A percentile compares a stretch with the other conserved stretches of the same genome.
phyloP scores from a whole-genome alignment of 2,888 invertebrate genomes.

The Gandaritis pyraliata region DNA sequence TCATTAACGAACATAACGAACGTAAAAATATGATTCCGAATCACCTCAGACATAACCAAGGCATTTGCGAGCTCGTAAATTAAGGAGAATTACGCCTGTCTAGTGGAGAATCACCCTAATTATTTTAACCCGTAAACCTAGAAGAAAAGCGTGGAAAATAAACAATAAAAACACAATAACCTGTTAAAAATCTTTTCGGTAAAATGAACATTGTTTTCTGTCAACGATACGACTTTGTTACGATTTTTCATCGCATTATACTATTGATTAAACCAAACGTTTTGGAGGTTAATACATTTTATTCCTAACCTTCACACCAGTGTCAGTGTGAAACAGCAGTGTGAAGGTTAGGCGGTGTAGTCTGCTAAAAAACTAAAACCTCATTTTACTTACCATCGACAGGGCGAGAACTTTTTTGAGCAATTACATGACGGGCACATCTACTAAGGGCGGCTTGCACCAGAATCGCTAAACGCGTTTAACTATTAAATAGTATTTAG shows the following conservation, averaged over 20 bases:
- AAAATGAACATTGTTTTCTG: constrained; percentile 43
- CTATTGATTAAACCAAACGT: too few species aligned
- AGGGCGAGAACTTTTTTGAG: too few species aligned
- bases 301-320: too few species aligned
- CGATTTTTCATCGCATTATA: neutral
- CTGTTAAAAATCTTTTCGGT: constrained; percentile 53
- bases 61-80: constrained; percentile 39
- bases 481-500: too few species aligned
- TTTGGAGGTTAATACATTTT: too few species aligned
- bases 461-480: too few species aligned
- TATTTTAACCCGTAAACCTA: constrained; percentile 52
- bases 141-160: constrained; percentile 55
- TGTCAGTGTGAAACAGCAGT: too few species aligned
- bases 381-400: too few species aligned
- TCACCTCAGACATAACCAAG: constrained; percentile 26
- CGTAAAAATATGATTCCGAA: constrained; percentile 30
- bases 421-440: too few species aligned
- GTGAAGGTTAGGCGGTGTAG: too few species aligned
- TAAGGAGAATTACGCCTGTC: constrained; percentile 23
- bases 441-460: too few species aligned
- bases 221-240: constrained; percentile 32
- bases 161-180: constrained; percentile 62
- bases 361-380: too few species aligned
- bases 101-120: constrained; percentile 51
- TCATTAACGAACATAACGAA: constrained; percentile 31